Percentiles rank a stretch among this genome's conserved stretches.
These are phyloP conservation scores for Stenodema calcarata DNA, from an alignment of 2,888 invertebrate genomes.

Conservation along the genomic window DNA sequence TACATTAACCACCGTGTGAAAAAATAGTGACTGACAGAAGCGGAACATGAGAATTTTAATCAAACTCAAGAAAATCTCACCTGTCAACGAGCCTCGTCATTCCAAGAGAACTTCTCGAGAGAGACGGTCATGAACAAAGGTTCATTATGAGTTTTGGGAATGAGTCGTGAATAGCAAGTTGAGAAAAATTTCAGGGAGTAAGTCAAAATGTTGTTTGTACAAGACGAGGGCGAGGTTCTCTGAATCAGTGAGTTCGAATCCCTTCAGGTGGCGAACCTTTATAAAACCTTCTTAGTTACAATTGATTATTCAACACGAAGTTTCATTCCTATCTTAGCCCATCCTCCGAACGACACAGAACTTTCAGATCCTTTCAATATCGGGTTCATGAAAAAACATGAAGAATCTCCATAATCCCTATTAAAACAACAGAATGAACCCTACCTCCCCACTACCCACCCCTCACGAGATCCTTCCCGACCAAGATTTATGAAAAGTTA, in stretches of 20 bases:
- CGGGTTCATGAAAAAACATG: slow-evolving; percentile 47
- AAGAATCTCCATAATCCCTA: slow-evolving; percentile 34
- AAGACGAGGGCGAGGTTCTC: background rate
- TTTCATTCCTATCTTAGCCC: slow-evolving; percentile 11
- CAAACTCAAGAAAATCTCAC: too few species aligned
- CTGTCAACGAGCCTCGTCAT: too few species aligned
- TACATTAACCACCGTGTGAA: too few species aligned
- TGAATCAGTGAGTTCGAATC: background rate
- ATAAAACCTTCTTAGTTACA: slow-evolving; percentile 22
- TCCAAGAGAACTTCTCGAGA: background rate
- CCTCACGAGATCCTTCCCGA: background rate
- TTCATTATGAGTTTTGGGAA: background rate
- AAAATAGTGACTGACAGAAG: too few species aligned
- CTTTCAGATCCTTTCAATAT: slow-evolving; percentile 43
- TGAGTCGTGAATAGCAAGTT: background rate
- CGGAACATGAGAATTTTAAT: too few species aligned
- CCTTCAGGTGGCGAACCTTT: slow-evolving; percentile 10
- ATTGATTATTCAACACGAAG: slow-evolving; percentile 43
- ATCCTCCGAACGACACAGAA: slow-evolving; percentile 30
- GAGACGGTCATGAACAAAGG: background rate
- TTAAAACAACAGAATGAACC: background rate
- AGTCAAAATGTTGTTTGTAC: background rate
- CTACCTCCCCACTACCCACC: background rate
- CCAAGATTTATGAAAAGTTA: slow-evolving; percentile 39
- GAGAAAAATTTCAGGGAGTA: background rate